A percentile compares a stretch with the other conserved stretches of the same genome.
phyloP scores from a whole-genome alignment of 2,888 invertebrate species.

The Meandrusa payeni region DNA sequence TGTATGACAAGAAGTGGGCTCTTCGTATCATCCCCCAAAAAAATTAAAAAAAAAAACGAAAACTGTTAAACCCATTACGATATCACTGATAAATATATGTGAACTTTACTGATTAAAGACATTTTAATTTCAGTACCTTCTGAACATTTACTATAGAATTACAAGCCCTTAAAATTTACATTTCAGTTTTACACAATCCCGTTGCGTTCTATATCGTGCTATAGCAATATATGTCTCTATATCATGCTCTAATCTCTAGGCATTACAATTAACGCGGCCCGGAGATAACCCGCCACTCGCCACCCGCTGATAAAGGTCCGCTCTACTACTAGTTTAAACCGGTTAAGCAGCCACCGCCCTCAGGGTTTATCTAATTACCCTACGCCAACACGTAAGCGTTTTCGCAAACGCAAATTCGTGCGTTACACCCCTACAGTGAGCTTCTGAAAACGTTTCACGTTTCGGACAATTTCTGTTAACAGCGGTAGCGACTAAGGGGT shows the following conservation, averaged over 20 bases:
- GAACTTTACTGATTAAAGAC: no score
- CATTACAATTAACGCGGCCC: slow-evolving; percentile 79
- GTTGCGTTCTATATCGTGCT: slow-evolving; percentile 26
- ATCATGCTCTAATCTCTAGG: slow-evolving; percentile 71
- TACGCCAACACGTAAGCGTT: slow-evolving; percentile 53
- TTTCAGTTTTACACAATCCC: neutral
- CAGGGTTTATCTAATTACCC: slow-evolving; percentile 78
- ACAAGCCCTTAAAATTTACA: slow-evolving; percentile 7
- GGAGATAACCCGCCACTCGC: slow-evolving; percentile 77
- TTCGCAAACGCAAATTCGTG: slow-evolving; percentile 35
- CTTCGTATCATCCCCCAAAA: no score
- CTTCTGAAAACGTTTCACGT: slow-evolving; percentile 47
- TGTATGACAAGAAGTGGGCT: no score
- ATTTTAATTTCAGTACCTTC: no score
- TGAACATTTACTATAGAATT: no score
- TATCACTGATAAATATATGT: no score
- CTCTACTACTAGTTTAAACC: slow-evolving; percentile 71
- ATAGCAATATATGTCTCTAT: slow-evolving; percentile 48
- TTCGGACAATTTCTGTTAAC: slow-evolving; percentile 47
- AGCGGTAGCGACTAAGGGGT: slow-evolving; percentile 42
- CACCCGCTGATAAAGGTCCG: slow-evolving; percentile 76
- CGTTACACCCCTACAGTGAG: slow-evolving; percentile 40
- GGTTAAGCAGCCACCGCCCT: slow-evolving; percentile 74
- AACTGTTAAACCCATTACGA: no score
- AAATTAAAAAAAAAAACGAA: no score